phyloP scores from a whole-genome alignment of 2,113 vertebrate genomes.

The Pelodiscus sinensis region DNA sequence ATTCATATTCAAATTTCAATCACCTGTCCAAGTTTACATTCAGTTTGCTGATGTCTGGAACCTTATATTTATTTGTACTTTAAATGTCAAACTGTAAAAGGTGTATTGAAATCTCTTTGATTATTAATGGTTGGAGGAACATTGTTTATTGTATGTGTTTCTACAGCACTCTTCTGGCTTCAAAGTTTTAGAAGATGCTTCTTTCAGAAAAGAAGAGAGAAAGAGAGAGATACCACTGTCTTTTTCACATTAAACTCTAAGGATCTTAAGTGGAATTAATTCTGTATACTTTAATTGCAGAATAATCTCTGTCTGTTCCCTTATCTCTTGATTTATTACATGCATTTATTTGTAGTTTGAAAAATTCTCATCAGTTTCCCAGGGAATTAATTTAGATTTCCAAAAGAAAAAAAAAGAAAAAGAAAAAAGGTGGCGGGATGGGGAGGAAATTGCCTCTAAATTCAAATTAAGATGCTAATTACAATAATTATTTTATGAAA shows the following conservation, averaged over 20 bases:
- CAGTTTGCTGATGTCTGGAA: conserved; percentile 52
- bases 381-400: conserved; percentile 81
- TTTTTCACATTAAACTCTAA: conserved; percentile 70
- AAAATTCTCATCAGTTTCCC: conserved; percentile 80
- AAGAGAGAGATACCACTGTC: background rate
- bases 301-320: conserved; percentile 78
- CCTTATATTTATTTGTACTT: conserved; percentile 59
- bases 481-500: conserved; percentile 79
- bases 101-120: conserved; percentile 49
- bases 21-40: conserved; percentile 76
- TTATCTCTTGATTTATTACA: conserved; percentile 81
- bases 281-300: conserved; percentile 80
- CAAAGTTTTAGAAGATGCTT: background rate
- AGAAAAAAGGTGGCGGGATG: background rate
- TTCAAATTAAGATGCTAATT: conserved; percentile 81
- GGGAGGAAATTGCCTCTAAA: conserved; percentile 69
- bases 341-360: conserved; percentile 79
- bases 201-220: conserved; percentile 31
- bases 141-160: conserved; percentile 31
- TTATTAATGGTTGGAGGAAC: conserved; percentile 59
- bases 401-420: conserved; percentile 51
- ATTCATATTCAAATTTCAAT: conserved; percentile 68
- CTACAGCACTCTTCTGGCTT: conserved; percentile 30
- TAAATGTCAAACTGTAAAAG: conserved; percentile 50
- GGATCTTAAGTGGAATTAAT: conserved; percentile 79